These are phyloP conservation scores for Magallana gigas DNA, from an alignment of 1,140 invertebrate species.

Conservation along the genomic window DNA sequence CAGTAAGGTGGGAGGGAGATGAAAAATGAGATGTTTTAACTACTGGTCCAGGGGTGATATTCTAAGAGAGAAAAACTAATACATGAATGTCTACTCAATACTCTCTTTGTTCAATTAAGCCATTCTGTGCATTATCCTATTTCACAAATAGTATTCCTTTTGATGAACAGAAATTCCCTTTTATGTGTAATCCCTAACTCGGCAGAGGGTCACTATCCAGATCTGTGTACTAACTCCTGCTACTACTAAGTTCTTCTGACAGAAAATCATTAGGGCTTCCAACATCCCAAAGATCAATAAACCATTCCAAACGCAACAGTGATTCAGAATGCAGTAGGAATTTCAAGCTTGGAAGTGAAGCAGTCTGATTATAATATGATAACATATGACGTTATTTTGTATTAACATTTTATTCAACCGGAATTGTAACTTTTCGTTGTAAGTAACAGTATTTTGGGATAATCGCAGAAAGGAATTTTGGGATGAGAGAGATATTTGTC, in stretches of 20 bases:
- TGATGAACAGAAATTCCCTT: slow-evolving; percentile 16
- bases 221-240: neutral
- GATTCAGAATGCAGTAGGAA: slow-evolving; percentile 12
- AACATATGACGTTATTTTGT: slow-evolving; percentile 35
- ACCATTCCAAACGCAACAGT: slow-evolving; percentile 26
- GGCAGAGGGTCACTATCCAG: slow-evolving; percentile 12
- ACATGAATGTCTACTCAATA: neutral
- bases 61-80: neutral
- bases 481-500: neutral
- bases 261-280: slow-evolving; percentile 33
- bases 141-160: slow-evolving; percentile 7
- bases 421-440: slow-evolving; percentile 28
- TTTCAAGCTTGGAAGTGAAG: slow-evolving; percentile 23
- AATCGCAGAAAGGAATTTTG: neutral
- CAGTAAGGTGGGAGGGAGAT: no score
- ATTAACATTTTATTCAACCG: slow-evolving; percentile 34
- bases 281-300: slow-evolving; percentile 31
- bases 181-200: slow-evolving; percentile 1
- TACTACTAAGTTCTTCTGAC: slow-evolving; percentile 19
- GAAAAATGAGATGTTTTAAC: no score
- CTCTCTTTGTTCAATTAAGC: neutral
- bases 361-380: slow-evolving; percentile 34
- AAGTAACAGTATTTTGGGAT: slow-evolving; percentile 11
- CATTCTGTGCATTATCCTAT: neutral
- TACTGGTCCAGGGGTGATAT: no score